These are phyloP conservation scores for Dasypogon diadema DNA, from an alignment of 2,888 invertebrate species.

Conservation along the genomic window DNA sequence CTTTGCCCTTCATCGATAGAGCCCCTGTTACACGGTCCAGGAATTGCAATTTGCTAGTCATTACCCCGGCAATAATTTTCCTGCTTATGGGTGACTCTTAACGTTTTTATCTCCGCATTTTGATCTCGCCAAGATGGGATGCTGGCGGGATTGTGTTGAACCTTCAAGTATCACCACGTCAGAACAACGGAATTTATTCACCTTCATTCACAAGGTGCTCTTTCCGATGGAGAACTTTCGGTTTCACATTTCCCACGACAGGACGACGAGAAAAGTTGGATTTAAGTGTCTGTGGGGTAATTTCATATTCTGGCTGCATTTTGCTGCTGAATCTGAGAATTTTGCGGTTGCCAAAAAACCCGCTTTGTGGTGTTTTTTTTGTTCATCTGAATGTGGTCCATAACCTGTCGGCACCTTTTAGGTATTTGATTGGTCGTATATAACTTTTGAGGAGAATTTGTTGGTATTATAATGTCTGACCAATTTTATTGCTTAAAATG, in stretches of 20 bases:
- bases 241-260: conserved; percentile 36
- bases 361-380: neutral
- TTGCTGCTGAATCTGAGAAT: neutral
- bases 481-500: too few relatives aligned
- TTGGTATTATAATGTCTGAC: too few relatives aligned
- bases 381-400: neutral
- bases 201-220: conserved; percentile 25
- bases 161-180: neutral
- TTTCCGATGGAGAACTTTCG: conserved; percentile 38
- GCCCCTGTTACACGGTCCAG: neutral
- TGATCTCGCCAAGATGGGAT: conserved; percentile 24
- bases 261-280: conserved; percentile 17
- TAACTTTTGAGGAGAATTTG: too few relatives aligned
- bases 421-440: too few relatives aligned
- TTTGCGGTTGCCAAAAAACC: neutral
- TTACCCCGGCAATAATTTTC: conserved; percentile 31
- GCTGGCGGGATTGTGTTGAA: neutral
- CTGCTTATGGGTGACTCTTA: conserved; percentile 19
- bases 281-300: conserved; percentile 2
- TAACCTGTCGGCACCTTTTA: too few relatives aligned
- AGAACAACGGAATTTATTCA: conserved; percentile 7
- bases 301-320: conserved; percentile 20
- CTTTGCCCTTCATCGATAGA: neutral
- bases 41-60: conserved; percentile 30
- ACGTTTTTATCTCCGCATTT: conserved; percentile 13